Evolutionary conservation across 1,140 invertebrate species (phyloP), one percentile per base, ranked within the genome.

Genomic region (Microvelia longipes): DNA sequence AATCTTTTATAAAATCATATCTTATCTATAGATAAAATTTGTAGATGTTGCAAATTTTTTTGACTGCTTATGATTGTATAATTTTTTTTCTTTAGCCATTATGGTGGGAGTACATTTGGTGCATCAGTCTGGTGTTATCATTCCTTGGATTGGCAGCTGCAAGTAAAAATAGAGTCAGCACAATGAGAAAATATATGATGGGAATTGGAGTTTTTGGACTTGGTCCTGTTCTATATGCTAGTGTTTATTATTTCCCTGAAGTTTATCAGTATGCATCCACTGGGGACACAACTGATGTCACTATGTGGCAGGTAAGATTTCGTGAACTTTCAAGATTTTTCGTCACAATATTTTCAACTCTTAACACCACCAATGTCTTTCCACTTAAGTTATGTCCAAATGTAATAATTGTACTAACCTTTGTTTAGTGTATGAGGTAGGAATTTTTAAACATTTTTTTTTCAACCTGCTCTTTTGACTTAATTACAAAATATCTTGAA

Each of bases 51-150:
- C n/a, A n/a, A n/a, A n/a, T n/a, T n/a, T n/a, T n/a, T n/a, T n/a
- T n/a, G n/a, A n/a, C n/a, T n/a, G n/a, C n/a, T n/a, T n/a, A n/a
- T n/a, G n/a, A n/a, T 50, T 50, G 35, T 19, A 50, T 50, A 11
- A 5, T 50, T 50, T 50, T 50, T 50, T 50, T 50, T 72, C 83
- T 82, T 71, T 77, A 91, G 86, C 91, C 93, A 28, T 78, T 92
- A 29, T 85, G 87, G 80, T 98, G 95, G 94, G 94, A 98, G 81
- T 98, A 94, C 78, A 85, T 93, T 73, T 98, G 95, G 95, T 88
- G 91, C 73, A 81, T 87, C 1, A 95, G 93, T 74, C 80, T 96
- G 68, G 78, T 94, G n/a, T 83, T 92, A 60, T 90, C 91, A 62
- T 89, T 95, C 78, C 78, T 95, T 28, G 94, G 90, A n/a, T 81